Percentiles rank a stretch among this genome's conserved stretches.
phyloP scores from a whole-genome alignment of 2,113 vertebrate genomes.

The Desmodus rotundus region DNA sequence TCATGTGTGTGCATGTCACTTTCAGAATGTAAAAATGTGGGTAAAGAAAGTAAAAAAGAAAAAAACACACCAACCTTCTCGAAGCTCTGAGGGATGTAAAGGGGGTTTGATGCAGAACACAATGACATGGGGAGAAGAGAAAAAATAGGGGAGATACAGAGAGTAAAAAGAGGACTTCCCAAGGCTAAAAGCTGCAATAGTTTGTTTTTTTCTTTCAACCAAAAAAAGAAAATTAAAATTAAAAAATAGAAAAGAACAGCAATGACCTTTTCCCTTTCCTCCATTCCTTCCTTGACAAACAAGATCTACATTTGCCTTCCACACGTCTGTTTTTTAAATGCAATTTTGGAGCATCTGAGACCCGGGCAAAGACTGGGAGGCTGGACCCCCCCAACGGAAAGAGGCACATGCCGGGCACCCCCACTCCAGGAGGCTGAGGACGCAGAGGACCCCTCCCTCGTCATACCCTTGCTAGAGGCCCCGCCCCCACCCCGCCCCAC shows the following conservation, averaged over 20 bases:
- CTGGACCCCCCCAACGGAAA: neutral
- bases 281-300: slow-evolving; percentile 19
- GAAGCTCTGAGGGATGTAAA: slow-evolving; percentile 99
- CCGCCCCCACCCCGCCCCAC: neutral
- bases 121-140: slow-evolving; percentile 99
- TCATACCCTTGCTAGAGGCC: neutral
- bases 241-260: slow-evolving; percentile 77
- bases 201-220: slow-evolving; percentile 80
- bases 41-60: slow-evolving; percentile 99
- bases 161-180: slow-evolving; percentile 99
- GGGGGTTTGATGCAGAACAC: slow-evolving; percentile 99
- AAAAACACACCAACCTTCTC: slow-evolving; percentile 99
- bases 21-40: slow-evolving; percentile 94
- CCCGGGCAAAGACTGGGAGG: slow-evolving; percentile 21
- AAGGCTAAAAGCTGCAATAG: slow-evolving; percentile 97
- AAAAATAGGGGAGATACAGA: slow-evolving; percentile 99
- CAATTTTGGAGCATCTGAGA: neutral
- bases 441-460: neutral
- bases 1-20: slow-evolving; percentile 69
- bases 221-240: slow-evolving; percentile 69
- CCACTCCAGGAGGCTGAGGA: neutral
- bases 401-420: neutral
- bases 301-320: neutral
- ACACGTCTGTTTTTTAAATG: neutral
- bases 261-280: slow-evolving; percentile 67